phyloP scores from a whole-genome alignment of 2,888 invertebrate genomes.

The Drosophila kambysellisi region DNA sequence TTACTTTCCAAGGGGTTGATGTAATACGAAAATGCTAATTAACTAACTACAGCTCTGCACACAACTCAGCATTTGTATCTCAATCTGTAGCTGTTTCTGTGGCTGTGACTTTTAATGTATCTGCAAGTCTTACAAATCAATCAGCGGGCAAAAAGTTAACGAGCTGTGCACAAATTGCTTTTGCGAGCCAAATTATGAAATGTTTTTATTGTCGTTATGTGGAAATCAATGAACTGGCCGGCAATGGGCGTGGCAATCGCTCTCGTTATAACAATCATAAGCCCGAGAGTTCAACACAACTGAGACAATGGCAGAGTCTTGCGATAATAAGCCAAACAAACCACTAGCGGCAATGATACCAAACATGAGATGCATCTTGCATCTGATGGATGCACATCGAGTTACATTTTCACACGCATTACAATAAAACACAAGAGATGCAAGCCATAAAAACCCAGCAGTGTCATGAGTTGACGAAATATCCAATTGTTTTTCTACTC shows the following conservation, averaged over 20 bases:
- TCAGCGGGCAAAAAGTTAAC: conserved; percentile 35
- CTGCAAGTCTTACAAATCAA: conserved; percentile 56
- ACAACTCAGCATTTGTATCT: conserved; percentile 6
- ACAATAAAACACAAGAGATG: conserved; percentile 33
- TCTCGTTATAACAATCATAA: conserved; percentile 47
- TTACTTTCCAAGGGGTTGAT: conserved; percentile 56
- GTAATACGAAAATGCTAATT: conserved; percentile 59
- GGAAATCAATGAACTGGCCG: conserved; percentile 71
- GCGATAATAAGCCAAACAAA: conserved; percentile 56
- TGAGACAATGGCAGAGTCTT: conserved; percentile 61
- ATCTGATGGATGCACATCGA: conserved; percentile 27
- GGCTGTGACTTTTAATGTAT: conserved; percentile 9
- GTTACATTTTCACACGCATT: conserved; percentile 61
- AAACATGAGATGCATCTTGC: conserved; percentile 29
- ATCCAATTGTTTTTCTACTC: conserved; percentile 27
- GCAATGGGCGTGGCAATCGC: conserved; percentile 34
- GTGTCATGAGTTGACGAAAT: conserved; percentile 40
- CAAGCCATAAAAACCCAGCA: conserved; percentile 22
- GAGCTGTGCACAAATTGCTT: conserved; percentile 37
- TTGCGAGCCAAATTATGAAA: conserved; percentile 37
- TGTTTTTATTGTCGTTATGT: conserved; percentile 64
- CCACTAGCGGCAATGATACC: conserved; percentile 28
- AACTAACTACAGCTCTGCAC: conserved; percentile 42
- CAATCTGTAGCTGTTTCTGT: conserved; percentile 3
- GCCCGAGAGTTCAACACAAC: conserved; percentile 54